phyloP scores from a whole-genome alignment of 2,888 invertebrate genomes.

The Salpingus planirostris region DNA sequence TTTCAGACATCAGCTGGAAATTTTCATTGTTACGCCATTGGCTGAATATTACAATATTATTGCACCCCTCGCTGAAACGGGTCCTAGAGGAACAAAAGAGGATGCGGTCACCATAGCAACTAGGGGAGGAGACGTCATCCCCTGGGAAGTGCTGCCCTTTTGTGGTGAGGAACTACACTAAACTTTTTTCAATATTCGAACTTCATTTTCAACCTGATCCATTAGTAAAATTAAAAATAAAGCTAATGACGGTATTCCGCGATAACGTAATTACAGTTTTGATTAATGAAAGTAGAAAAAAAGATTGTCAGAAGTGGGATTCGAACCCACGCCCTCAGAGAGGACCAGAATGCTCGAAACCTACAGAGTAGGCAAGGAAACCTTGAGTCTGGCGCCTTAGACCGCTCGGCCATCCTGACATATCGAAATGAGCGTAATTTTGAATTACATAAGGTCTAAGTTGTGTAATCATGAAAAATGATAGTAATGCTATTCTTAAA shows the following conservation, averaged over 20 bases:
- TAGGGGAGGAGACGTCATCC: constrained; percentile 19
- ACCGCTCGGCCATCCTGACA: constrained; percentile 85
- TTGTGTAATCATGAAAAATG: too few relatives aligned
- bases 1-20: too few relatives aligned
- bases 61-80: constrained; percentile 22
- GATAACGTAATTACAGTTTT: background rate
- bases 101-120: constrained; percentile 38
- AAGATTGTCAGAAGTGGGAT: constrained; percentile 29
- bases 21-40: constrained; percentile 20
- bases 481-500: too few relatives aligned
- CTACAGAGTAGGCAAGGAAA: constrained; percentile 19
- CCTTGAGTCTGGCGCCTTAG: constrained; percentile 62
- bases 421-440: too few relatives aligned
- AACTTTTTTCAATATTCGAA: constrained; percentile 1
- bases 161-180: constrained; percentile 19
- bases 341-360: constrained; percentile 34
- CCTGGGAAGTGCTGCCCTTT: constrained; percentile 26
- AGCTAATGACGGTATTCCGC: background rate
- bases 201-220: constrained; percentile 7
- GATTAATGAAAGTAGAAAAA: too few relatives aligned
- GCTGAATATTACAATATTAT: constrained; percentile 18
- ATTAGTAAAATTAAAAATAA: background rate
- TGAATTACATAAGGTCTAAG: too few relatives aligned
- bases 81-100: constrained; percentile 38
- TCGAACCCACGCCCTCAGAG: constrained; percentile 36